Conservation (phyloP, 2,797 vertebrate genomes). For the Bovichtus variegatus region DNA sequence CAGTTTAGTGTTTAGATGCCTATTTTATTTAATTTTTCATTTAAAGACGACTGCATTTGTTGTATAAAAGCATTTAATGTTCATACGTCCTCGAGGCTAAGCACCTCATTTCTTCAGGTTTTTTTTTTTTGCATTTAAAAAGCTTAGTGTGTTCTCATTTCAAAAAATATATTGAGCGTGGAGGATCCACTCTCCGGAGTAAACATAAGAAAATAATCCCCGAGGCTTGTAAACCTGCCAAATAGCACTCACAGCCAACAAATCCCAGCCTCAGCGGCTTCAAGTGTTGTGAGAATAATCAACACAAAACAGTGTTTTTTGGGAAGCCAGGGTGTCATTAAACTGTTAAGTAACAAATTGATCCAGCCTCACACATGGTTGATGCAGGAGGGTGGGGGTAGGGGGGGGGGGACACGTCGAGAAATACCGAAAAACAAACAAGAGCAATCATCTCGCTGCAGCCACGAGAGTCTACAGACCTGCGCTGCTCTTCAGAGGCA, state of each 20-base stretch:
- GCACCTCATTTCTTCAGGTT: neutral
- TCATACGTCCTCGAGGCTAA: neutral
- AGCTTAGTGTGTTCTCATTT: slow-evolving; percentile 45
- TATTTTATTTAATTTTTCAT: neutral
- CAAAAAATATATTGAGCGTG: slow-evolving; percentile 19
- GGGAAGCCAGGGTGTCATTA: slow-evolving; percentile 50
- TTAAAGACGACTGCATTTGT: neutral
- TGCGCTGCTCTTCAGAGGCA: neutral
- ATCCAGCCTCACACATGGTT: slow-evolving; percentile 39
- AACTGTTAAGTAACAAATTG: slow-evolving; percentile 65
- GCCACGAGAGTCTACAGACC: neutral
- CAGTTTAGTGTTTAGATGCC: neutral
- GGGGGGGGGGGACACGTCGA: neutral
- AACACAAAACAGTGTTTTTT: slow-evolving; percentile 43
- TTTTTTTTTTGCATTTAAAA: slow-evolving; percentile 15
- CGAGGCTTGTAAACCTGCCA: slow-evolving; percentile 58
- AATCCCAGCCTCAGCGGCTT: slow-evolving; percentile 41
- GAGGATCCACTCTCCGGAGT: slow-evolving; percentile 21
- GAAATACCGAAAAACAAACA: slow-evolving; percentile 36
- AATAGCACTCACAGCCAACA: slow-evolving; percentile 51
- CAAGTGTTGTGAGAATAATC: slow-evolving; percentile 57
- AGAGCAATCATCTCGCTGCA: slow-evolving; percentile 6
- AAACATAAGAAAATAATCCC: slow-evolving; percentile 63
- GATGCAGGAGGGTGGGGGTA: neutral
- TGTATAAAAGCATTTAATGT: neutral